phyloP scores from a whole-genome alignment of 2,113 vertebrate species.

The Hemibagrus wyckioides region DNA sequence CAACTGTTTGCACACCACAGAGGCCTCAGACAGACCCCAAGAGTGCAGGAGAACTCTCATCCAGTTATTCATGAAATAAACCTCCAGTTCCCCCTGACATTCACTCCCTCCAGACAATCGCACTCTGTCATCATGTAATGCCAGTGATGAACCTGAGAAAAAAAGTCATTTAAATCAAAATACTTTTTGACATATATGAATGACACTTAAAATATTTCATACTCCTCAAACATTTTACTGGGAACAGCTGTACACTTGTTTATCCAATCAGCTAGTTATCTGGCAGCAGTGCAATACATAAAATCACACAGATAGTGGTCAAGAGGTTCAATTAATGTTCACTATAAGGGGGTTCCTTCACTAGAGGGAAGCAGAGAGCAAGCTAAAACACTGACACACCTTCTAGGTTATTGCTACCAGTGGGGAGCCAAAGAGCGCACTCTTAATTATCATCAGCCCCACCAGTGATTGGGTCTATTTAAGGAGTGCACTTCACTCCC shows the following conservation, averaged over 20 bases:
- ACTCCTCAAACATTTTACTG: conserved; percentile 31
- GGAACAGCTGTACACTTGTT: conserved; percentile 13
- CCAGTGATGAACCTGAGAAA: conserved; percentile 37
- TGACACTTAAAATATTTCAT: background rate
- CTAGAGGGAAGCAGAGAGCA: background rate
- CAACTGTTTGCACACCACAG: conserved; percentile 23
- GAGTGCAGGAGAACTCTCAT: conserved; percentile 47
- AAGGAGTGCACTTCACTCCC: background rate
- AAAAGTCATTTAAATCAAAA: background rate
- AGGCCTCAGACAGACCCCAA: conserved; percentile 41
- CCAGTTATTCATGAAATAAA: conserved; percentile 49
- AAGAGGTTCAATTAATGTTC: background rate
- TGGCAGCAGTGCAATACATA: background rate
- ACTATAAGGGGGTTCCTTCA: background rate
- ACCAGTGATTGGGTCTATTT: background rate
- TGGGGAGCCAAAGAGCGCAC: background rate
- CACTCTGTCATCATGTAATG: conserved; percentile 39
- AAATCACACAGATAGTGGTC: background rate
- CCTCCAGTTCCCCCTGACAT: conserved; percentile 50
- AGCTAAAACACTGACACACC: background rate
- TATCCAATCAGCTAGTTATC: background rate
- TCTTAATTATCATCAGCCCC: background rate
- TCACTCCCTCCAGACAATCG: conserved; percentile 42
- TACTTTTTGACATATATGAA: background rate
- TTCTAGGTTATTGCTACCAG: background rate